These are phyloP conservation scores for Lepidocyrtoides sp. DNA, from an alignment of 2,888 invertebrate genomes.

Conservation along the genomic window DNA sequence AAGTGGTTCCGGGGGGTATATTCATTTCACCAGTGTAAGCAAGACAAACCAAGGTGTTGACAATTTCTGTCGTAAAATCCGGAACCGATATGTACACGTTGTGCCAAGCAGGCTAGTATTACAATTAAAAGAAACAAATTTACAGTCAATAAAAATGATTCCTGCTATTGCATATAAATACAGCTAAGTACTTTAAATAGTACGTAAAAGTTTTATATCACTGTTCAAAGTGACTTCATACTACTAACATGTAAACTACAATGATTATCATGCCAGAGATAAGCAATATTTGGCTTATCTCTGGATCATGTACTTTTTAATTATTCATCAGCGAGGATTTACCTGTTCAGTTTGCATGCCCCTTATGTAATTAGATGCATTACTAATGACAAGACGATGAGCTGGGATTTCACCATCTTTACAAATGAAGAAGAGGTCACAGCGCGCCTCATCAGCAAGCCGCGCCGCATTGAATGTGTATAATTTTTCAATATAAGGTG, in stretches of 20 bases:
- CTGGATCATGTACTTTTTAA: not conserved
- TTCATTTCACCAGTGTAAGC: constrained; percentile 80
- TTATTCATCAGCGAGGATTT: not conserved
- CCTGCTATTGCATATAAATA: too few species aligned
- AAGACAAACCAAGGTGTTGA: constrained; percentile 75
- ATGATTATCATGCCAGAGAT: too few species aligned
- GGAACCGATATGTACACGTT: constrained; percentile 76
- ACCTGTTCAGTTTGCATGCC: constrained; percentile 81
- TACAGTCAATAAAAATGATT: not conserved
- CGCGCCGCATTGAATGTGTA: constrained; percentile 45
- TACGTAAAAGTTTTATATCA: too few species aligned
- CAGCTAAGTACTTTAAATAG: too few species aligned
- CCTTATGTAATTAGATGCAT: constrained; percentile 78
- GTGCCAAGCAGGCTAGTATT: constrained; percentile 79
- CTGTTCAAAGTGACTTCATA: too few species aligned
- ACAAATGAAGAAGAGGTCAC: constrained; percentile 76
- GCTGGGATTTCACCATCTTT: constrained; percentile 78
- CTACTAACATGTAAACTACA: too few species aligned
- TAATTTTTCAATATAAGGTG: constrained; percentile 68
- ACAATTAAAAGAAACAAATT: not conserved
- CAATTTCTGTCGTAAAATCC: constrained; percentile 70
- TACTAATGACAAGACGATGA: constrained; percentile 78
- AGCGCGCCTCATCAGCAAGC: constrained; percentile 56
- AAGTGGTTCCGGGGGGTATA: constrained; percentile 35
- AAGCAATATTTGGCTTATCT: too few species aligned